Evolutionary conservation across 2,113 vertebrate genomes (phyloP), one percentile per base, ranked within the genome.

Genomic region (Sceloporus undulatus): DNA sequence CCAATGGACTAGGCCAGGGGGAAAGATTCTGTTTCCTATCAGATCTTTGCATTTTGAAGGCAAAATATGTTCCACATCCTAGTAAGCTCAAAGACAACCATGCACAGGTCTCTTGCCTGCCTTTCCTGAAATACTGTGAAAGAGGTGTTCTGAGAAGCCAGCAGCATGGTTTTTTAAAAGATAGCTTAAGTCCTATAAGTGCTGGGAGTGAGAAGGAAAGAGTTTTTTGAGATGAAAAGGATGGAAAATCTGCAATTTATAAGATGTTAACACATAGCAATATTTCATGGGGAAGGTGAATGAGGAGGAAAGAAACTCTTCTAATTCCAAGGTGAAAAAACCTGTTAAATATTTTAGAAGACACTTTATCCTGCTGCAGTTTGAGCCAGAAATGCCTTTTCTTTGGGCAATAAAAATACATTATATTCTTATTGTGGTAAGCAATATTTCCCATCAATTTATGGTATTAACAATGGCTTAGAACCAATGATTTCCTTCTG

Each of bases 71-170:
- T 68, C 66, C 38, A 68, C 27, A 85, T 76, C 25, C 34, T 85
- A 48, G 40, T n/a, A 11, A 52, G 42, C 29, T 56, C 79, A 62
- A 54, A 5, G 23, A 78, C 2, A 10, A 87, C 73, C 34, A 14
- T 4, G 0, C 1, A 66, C 87, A 13, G 1, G 0, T 40, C 54
- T 89, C 48, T 18, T 13, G 34, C 85, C 68, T 62, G 48, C 25
- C 73, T 70, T 27, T 10, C 77, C 8, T 1, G 5, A 86, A 80
- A 77, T 68, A 40, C 0, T 76, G 6, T n/a, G n/a, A 38, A 59
- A 48, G 42, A 48, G 6, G 56, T 92, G 90, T 52, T 89, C 54
- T 16, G 59, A 68, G 25, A 52, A 1, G 75, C 84, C 59, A 85
- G 71, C 2, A 13, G 5, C 34, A n/a, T 4, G 68, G 34, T 8